Evolutionary conservation across 2,888 invertebrate species (phyloP).

Genomic region (Mellilla xanthometata): DNA sequence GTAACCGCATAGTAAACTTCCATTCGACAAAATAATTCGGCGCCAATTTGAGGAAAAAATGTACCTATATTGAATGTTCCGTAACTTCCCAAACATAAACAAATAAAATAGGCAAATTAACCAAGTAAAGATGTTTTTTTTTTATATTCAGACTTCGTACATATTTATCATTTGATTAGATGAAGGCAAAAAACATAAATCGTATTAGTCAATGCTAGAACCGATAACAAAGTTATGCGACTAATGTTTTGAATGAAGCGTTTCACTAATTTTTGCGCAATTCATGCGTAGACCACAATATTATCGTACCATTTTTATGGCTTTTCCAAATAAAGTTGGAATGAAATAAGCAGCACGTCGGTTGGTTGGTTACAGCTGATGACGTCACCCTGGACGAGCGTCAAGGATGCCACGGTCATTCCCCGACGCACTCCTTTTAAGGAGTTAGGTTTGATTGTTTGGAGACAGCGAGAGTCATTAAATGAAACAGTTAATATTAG

Average conservation of each 20-base stretch:
- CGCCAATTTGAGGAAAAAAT: too few species aligned
- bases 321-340: slow-evolving; percentile 37
- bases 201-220: slow-evolving; percentile 38
- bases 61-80: too few species aligned
- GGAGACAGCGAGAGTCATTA: slow-evolving; percentile 1
- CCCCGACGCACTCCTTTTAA: slow-evolving; percentile 15
- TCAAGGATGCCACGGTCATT: slow-evolving; percentile 40
- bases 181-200: slow-evolving; percentile 18
- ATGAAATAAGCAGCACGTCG: slow-evolving; percentile 36
- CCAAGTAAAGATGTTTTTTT: too few species aligned
- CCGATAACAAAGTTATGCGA: slow-evolving; percentile 49
- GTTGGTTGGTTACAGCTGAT: slow-evolving; percentile 28
- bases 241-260: slow-evolving; percentile 35
- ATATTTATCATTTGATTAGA: neutral
- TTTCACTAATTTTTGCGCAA: slow-evolving; percentile 25
- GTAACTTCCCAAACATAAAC: too few species aligned
- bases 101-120: too few species aligned
- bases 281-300: neutral
- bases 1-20: neutral
- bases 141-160: too few species aligned
- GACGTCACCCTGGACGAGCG: slow-evolving; percentile 42
- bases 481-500: slow-evolving; percentile 4
- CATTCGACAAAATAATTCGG: neutral
- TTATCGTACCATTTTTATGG: slow-evolving; percentile 10
- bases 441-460: slow-evolving; percentile 12